Conservation (phyloP, 23 tunicate genomes). For the Trididemnum clinides region DNA sequence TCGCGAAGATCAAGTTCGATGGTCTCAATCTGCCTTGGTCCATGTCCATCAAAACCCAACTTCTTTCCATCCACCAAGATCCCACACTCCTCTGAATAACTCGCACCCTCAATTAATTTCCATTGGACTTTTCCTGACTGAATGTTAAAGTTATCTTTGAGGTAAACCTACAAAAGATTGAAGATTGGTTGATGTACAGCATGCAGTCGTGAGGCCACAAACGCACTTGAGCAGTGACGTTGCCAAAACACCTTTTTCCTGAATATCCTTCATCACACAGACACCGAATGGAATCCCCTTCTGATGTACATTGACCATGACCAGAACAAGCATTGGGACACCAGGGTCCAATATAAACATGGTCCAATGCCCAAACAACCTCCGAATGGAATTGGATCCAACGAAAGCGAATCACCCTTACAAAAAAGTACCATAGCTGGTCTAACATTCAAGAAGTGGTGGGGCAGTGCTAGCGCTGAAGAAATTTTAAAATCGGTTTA, state of each 20-base stretch:
- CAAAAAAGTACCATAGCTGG: no score
- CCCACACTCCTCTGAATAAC: conserved; percentile 52
- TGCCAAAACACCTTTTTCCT: conserved; percentile 48
- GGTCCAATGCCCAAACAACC: conserved; percentile 79
- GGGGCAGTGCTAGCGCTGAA: no score
- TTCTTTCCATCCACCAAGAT: conserved; percentile 52
- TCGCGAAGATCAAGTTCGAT: conserved; percentile 62
- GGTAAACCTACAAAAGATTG: conserved; percentile 49
- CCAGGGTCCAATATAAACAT: conserved; percentile 71
- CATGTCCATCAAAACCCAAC: conserved; percentile 68
- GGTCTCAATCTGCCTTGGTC: conserved; percentile 75
- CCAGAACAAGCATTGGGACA: conserved; percentile 91
- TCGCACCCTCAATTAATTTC: conserved; percentile 48
- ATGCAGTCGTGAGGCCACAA: no score
- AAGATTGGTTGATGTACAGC: no score
- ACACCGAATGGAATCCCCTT: conserved; percentile 14
- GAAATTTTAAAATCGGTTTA: no score
- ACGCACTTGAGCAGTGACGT: no score
- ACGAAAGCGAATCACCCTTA: conserved; percentile 80
- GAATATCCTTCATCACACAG: conserved; percentile 64
- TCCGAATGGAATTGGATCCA: conserved; percentile 72
- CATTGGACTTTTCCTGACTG: conserved; percentile 31
- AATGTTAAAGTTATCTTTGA: conserved; percentile 56
- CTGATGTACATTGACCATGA: conserved; percentile 70
- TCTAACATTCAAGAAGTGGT: no score